Conservation (phyloP, 2,113 vertebrate species). For the Channa argus region DNA sequence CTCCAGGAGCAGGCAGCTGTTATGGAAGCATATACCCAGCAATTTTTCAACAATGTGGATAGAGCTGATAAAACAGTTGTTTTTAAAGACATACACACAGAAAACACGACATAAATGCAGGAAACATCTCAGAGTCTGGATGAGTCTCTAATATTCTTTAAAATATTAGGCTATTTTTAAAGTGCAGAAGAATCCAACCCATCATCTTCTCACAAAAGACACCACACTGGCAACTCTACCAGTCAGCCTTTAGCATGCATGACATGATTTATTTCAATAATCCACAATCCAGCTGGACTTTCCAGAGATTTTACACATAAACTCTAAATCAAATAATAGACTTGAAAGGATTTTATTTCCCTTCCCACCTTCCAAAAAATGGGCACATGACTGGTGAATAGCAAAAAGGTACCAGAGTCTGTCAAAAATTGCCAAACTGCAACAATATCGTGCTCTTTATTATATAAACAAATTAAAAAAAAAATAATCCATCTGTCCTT, state of each 20-base stretch:
- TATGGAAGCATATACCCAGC: too few relatives aligned
- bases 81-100: neutral
- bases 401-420: constrained; percentile 41
- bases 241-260: constrained; percentile 46
- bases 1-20: too few relatives aligned
- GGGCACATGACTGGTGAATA: constrained; percentile 21
- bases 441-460: constrained; percentile 61
- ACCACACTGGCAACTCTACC: constrained; percentile 14
- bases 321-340: constrained; percentile 43
- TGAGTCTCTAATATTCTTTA: too few relatives aligned
- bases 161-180: neutral
- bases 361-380: constrained; percentile 40
- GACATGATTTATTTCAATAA: constrained; percentile 47
- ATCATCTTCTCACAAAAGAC: constrained; percentile 32
- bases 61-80: too few relatives aligned
- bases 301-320: constrained; percentile 41
- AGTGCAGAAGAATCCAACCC: too few relatives aligned
- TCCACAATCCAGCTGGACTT: constrained; percentile 35
- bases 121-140: too few relatives aligned
- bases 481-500: constrained; percentile 9
- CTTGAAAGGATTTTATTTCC: constrained; percentile 61
- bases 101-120: too few relatives aligned
- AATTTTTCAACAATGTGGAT: too few relatives aligned
- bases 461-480: constrained; percentile 44
- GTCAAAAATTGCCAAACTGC: constrained; percentile 30